These are phyloP conservation scores for Triplophysa bombifrons DNA, from an alignment of 2,797 vertebrate species.

Conservation along the genomic window DNA sequence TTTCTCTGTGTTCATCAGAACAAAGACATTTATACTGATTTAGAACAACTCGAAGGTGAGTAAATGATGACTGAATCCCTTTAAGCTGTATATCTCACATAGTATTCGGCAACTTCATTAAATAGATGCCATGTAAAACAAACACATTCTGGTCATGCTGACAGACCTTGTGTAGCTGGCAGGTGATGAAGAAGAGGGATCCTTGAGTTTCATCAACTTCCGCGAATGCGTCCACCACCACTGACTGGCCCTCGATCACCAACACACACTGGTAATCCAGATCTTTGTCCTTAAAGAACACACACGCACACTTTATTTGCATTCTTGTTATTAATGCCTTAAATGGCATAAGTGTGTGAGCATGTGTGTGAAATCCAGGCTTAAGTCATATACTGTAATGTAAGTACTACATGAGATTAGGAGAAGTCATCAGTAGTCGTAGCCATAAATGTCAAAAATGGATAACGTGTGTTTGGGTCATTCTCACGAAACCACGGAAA, in stretches of 20 bases:
- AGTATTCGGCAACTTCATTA: neutral
- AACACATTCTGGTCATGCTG: neutral
- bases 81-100: neutral
- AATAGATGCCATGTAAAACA: neutral
- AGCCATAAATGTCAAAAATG: too few species aligned
- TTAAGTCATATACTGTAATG: too few species aligned
- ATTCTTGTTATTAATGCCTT: neutral
- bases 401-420: too few species aligned
- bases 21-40: too few species aligned
- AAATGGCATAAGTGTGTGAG: too few species aligned
- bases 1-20: too few species aligned
- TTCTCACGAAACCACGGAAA: too few species aligned
- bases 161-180: slow-evolving; percentile 85
- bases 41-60: too few species aligned
- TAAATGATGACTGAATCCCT: too few species aligned
- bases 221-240: slow-evolving; percentile 84
- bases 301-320: neutral
- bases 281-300: slow-evolving; percentile 79
- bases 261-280: slow-evolving; percentile 88
- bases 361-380: too few species aligned
- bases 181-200: slow-evolving; percentile 83
- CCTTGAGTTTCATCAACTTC: slow-evolving; percentile 75
- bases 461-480: too few species aligned
- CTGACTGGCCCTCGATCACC: slow-evolving; percentile 81
- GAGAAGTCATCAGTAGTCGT: too few species aligned